phyloP scores from a whole-genome alignment of 2,888 invertebrate species.

The Palloptera scutellata region DNA sequence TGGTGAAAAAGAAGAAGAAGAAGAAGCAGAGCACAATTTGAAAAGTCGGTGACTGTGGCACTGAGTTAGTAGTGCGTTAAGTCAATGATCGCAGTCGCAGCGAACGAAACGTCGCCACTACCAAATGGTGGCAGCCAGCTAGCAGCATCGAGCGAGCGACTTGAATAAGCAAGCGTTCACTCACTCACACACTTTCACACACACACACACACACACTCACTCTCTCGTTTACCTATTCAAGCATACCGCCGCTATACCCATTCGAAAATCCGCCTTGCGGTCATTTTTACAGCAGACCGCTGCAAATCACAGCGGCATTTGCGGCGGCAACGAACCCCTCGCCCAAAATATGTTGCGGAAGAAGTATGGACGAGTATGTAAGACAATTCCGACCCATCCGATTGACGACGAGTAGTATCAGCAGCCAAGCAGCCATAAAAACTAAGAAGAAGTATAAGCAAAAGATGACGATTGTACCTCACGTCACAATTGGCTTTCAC shows the following conservation, averaged over 20 bases:
- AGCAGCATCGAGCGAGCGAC: slow-evolving; percentile 8
- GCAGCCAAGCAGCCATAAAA: neutral
- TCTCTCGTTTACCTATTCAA: neutral
- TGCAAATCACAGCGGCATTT: neutral
- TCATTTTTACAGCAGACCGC: slow-evolving; percentile 12
- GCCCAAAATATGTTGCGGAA: slow-evolving; percentile 1
- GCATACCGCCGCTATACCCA: slow-evolving; percentile 1
- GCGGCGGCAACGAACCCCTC: neutral
- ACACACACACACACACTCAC: neutral
- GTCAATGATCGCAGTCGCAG: slow-evolving; percentile 57
- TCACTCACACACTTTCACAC: neutral
- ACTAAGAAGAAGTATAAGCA: too few relatives aligned
- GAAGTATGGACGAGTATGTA: neutral
- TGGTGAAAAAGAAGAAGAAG: slow-evolving; percentile 11
- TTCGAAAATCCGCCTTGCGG: slow-evolving; percentile 21
- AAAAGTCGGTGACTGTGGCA: slow-evolving; percentile 63
- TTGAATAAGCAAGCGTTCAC: slow-evolving; percentile 23
- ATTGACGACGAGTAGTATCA: neutral
- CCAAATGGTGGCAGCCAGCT: slow-evolving; percentile 8
- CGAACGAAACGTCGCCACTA: slow-evolving; percentile 14
- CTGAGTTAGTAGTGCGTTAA: slow-evolving; percentile 63
- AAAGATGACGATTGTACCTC: neutral
- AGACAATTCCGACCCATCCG: neutral
- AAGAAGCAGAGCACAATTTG: slow-evolving; percentile 32
- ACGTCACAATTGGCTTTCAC: slow-evolving; percentile 32